A percentile compares a stretch with the other conserved stretches of the same genome.
phyloP scores from a whole-genome alignment of 1,140 invertebrate species.

The Macrobrachium rosenbergii region DNA sequence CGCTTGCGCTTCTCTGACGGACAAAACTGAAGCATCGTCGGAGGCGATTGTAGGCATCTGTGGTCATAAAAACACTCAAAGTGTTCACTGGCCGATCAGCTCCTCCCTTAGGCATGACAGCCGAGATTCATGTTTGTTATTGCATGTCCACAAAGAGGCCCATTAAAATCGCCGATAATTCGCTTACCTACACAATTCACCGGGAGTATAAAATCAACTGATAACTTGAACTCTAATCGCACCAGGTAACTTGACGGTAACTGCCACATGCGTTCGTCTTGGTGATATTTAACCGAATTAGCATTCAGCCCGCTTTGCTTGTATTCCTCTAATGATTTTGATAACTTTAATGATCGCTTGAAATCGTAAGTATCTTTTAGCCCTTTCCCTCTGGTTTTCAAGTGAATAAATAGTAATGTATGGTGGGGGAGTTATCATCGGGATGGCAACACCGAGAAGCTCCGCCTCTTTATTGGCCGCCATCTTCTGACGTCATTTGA shows the following conservation, averaged over 20 bases:
- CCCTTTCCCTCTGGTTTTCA: no score
- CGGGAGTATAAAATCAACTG: slow-evolving; percentile 58
- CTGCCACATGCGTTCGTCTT: slow-evolving; percentile 18
- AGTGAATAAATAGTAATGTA: no score
- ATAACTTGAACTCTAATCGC: slow-evolving; percentile 52
- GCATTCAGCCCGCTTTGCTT: no score
- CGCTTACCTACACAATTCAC: slow-evolving; percentile 52
- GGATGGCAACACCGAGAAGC: background rate
- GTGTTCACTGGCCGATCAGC: no score
- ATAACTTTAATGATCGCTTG: no score
- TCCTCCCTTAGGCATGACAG: background rate
- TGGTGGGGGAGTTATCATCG: background rate
- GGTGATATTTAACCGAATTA: no score
- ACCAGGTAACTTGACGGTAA: slow-evolving; percentile 17
- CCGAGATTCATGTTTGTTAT: slow-evolving; percentile 18
- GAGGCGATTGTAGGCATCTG: no score
- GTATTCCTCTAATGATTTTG: no score
- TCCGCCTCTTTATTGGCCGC: slow-evolving; percentile 36
- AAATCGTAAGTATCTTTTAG: no score
- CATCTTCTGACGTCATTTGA: slow-evolving; percentile 54
- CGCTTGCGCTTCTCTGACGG: no score
- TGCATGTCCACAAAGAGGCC: slow-evolving; percentile 44
- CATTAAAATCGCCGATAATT: slow-evolving; percentile 59
- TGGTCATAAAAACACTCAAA: no score
- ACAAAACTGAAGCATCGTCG: no score